Conservation (phyloP, 2,797 vertebrate species). For the Onychomys arenicola region DNA sequence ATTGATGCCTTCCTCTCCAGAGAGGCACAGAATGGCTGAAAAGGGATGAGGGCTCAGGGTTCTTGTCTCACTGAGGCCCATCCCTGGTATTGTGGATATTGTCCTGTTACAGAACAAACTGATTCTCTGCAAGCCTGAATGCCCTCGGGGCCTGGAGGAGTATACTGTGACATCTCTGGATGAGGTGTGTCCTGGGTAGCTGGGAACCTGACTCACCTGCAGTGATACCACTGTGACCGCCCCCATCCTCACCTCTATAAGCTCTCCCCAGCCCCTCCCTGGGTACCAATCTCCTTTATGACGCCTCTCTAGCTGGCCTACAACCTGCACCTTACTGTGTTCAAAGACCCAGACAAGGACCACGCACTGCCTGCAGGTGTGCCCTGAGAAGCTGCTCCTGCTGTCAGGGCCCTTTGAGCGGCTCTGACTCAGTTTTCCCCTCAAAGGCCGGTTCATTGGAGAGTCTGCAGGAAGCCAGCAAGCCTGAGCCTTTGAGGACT, state of each 20-base stretch:
- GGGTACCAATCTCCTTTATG: neutral
- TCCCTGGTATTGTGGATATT: neutral
- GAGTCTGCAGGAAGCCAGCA: constrained; percentile 60
- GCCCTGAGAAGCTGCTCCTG: neutral
- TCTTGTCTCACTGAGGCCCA: no score
- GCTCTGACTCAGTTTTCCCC: constrained; percentile 63
- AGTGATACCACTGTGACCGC: fast-evolving
- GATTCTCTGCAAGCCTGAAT: neutral
- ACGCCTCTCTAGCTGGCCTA: neutral
- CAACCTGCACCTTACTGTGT: constrained; percentile 53
- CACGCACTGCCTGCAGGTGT: neutral
- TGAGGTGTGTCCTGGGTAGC: neutral
- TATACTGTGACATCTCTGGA: fast-evolving
- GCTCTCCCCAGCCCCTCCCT: neutral
- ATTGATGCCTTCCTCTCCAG: neutral
- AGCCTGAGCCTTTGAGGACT: constrained; percentile 20
- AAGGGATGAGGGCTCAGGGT: neutral
- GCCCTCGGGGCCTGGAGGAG: neutral
- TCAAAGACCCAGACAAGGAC: constrained; percentile 56
- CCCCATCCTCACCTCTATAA: neutral
- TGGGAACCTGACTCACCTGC: neutral
- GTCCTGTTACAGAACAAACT: neutral
- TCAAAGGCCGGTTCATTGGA: constrained; percentile 70
- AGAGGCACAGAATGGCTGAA: neutral
- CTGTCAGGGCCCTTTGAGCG: constrained; percentile 1